Base-by-base conservation (phyloP, 2,888 invertebrate species). In the Ectemnius continuus region DNA sequence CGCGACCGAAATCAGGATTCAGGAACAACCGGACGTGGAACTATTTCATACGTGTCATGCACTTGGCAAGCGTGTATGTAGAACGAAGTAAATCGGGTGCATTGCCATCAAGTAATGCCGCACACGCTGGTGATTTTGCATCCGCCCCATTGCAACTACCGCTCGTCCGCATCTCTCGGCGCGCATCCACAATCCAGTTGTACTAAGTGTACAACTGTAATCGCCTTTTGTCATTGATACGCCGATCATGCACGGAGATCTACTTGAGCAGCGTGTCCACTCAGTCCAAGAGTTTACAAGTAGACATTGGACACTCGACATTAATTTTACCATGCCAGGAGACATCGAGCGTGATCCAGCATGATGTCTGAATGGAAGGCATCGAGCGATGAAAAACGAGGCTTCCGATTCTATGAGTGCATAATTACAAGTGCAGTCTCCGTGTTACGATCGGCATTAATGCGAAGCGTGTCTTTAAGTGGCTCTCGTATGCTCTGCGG, bases 71-170 rank as follows among this genome's bases (percentile, higher is more conserved):
- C 64, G 18, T 61, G 67, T 82, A 83, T 80, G 81, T 84, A 61
- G 84, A 82, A 84, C 78, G 73, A 68, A 69, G 61, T 81, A 79
- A 83, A 84, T 84, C 76, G 77, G 72, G 75, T 70, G 73, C 79
- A 48, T 69, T 73, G 71, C 69, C 75, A 75, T 65, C 70, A 71
- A 67, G 65, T 36, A 79, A 70, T 70, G 58, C 5, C 52, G 23
- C 52, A 5, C 52, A 5, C 59, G 74, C 73, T 59, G 65, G 75
- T 65, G 67, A 73, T 75, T 65, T 61, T 18, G 48, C 62, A 48
- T 69, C 71, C 47, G 67, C 46, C 52, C 61, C 65, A 65, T 20
- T 61, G 26, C n/a, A 36, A 5, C 28, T 66, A 62, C 18, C 28
- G 64, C 57, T 11, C 56, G 59, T 20, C 14, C 52, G 52, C 52